Conservation (phyloP, 1,140 invertebrate species). For the Melanaphis sacchari region DNA sequence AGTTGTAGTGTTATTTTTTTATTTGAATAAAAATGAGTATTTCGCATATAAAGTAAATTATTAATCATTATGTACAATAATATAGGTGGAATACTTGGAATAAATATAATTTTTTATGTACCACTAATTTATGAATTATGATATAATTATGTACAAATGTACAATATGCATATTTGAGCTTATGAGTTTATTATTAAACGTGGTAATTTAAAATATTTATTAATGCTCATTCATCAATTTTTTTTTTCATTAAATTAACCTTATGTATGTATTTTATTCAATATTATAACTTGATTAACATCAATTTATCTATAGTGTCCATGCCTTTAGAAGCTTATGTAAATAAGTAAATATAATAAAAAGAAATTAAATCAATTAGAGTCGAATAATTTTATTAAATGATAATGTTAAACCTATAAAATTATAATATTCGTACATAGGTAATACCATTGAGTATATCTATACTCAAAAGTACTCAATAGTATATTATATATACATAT, state of each 20-base stretch:
- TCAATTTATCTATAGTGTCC: neutral
- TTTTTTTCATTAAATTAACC: neutral
- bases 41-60: neutral
- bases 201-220: neutral
- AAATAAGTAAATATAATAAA: neutral
- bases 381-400: neutral
- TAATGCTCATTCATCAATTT: neutral
- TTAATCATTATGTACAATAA: neutral
- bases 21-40: neutral
- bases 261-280: neutral
- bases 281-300: neutral
- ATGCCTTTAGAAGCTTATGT: neutral
- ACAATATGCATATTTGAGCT: neutral
- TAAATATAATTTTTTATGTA: neutral
- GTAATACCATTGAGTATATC: neutral
- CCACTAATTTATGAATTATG: neutral
- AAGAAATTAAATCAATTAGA: neutral
- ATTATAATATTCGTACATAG: neutral
- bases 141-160: neutral
- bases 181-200: neutral
- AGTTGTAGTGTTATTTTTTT: neutral
- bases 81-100: neutral
- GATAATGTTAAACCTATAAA: neutral
- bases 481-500: too few species aligned
- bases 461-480: too few species aligned